Base-by-base conservation (phyloP, 1,140 invertebrate species). In the Trachymyrmex cornetzi region DNA sequence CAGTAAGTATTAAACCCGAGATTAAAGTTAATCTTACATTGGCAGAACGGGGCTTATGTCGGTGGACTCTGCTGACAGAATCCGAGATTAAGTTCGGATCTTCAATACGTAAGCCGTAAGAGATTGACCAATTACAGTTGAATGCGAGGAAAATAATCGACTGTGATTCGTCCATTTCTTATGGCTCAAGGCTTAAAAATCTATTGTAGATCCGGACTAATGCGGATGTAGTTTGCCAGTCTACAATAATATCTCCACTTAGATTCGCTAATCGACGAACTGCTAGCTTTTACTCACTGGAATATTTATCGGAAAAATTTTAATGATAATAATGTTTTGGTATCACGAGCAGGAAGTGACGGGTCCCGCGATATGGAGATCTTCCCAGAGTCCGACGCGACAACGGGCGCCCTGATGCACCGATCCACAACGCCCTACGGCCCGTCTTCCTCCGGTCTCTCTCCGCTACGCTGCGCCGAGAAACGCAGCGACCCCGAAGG, bases 341-440 rank as follows among this genome's bases (percentile, higher is more conserved):
- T 92, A 91, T 92, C 89, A 84, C 91, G 91, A 92, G 90, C 91
- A 93, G 92, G 92, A 93, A 93, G 91, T 92, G 91, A 85, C 88
- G 77, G 86, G 88, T 87, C 88, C 80, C 84, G 87, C 89, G 87
- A 69, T 72, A 77, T 89, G 89, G 87, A 85, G 89, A 79, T 4
- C 2, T 80, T 19, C 48, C 19, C 61, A 12, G 48, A 11, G 24
- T 53, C 30, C n/a, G 9, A 69, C 12, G 9, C 50, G 64, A 38
- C 63, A 27, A 55, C 19, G 22, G 34, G 38, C 12, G 38, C 38
- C n/a, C 22, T 12, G 27, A 53, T 64, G 77, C 22, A 11, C 24
- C 64, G 44, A 67, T 0, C 30, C 85, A 53, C 63, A 84, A 91
- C 88, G 69, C 77, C 80, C 81, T 9, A 50, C 53, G 1, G 30